Evolutionary conservation across 2,888 invertebrate species (phyloP).

Genomic region (Epistrophe grossulariae): DNA sequence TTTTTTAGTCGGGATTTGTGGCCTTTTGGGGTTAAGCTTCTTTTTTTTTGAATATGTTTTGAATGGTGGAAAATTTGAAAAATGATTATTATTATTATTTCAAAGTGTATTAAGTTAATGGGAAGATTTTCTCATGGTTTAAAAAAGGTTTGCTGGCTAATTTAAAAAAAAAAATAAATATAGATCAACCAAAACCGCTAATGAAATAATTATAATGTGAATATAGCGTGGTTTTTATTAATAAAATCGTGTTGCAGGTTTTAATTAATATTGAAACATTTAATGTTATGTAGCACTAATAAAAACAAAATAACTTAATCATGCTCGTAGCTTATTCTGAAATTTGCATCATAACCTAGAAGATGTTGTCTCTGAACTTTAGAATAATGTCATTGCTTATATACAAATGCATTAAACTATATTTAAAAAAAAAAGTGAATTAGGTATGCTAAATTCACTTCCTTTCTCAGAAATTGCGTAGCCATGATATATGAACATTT

Average conservation of each 20-base stretch:
- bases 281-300: no score
- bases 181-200: not conserved
- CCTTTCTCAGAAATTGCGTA: no score
- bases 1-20: constrained; percentile 30
- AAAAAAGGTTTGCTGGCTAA: not conserved
- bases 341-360: no score
- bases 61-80: constrained; percentile 33
- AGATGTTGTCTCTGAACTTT: no score
- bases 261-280: not conserved
- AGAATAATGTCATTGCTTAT: no score
- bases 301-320: no score
- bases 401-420: no score
- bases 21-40: not conserved
- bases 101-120: constrained; percentile 19
- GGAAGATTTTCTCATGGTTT: not conserved
- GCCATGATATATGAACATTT: no score
- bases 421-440: no score
- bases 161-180: not conserved
- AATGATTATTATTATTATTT: constrained; percentile 10
- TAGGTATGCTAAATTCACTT: no score
- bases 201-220: constrained; percentile 13
- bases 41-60: constrained; percentile 21
- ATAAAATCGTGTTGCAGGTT: constrained; percentile 2
- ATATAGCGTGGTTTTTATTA: not conserved
- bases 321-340: no score